Evolutionary conservation across 2,888 invertebrate species (phyloP).

Genomic region (Diaprepes abbreviatus): DNA sequence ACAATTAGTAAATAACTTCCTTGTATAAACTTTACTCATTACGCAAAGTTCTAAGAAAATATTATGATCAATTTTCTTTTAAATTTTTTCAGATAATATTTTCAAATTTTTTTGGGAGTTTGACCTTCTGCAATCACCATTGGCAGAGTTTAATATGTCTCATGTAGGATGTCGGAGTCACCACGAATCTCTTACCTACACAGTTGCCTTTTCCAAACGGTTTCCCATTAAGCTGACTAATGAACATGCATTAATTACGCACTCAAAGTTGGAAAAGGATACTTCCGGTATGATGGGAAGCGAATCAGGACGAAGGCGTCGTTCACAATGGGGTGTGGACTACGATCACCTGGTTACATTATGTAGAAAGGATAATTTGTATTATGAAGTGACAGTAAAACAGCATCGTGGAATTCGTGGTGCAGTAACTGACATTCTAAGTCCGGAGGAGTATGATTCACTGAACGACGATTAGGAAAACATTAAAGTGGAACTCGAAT

Average conservation of each 20-base stretch:
- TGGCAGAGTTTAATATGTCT: conserved; percentile 32
- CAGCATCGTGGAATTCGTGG: background rate
- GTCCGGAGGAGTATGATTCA: background rate
- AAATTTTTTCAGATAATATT: conserved; percentile 23
- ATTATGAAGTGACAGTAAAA: background rate
- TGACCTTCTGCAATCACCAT: background rate
- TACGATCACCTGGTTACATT: background rate
- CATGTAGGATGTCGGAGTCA: conserved; percentile 30
- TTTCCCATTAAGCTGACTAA: conserved; percentile 9
- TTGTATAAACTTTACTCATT: too few species aligned
- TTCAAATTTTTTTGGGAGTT: conserved; percentile 32
- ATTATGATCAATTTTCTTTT: too few species aligned
- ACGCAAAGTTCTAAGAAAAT: too few species aligned
- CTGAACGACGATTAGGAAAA: background rate
- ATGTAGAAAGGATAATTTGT: background rate
- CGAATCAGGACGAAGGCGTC: too few species aligned
- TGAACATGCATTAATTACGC: background rate
- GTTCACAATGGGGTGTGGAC: background rate
- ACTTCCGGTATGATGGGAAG: background rate
- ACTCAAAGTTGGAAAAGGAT: background rate
- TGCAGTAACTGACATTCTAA: background rate
- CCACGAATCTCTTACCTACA: conserved; percentile 12
- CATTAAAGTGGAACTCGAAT: too few species aligned
- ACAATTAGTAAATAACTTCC: too few species aligned
- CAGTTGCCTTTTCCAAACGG: conserved; percentile 20